Conservation (phyloP, 2,797 vertebrate genomes). For the Dendrocincla fuliginosa region DNA sequence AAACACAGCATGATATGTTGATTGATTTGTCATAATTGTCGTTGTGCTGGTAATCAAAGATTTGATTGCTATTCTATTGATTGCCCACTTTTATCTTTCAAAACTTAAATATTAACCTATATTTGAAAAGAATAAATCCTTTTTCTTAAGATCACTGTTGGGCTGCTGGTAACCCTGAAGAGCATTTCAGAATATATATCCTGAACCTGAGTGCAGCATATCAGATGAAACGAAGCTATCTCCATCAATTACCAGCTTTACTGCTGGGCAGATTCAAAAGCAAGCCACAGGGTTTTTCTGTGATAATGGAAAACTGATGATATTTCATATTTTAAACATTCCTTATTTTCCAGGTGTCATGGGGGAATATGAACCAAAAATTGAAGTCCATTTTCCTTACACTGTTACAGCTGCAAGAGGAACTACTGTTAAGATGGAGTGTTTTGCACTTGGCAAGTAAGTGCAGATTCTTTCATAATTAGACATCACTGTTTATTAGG, state of each 20-base stretch:
- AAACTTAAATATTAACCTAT: neutral
- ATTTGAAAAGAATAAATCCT: neutral
- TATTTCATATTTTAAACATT: slow-evolving; percentile 65
- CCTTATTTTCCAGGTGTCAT: slow-evolving; percentile 89
- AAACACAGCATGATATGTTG: neutral
- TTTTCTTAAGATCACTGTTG: neutral
- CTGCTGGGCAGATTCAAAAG: neutral
- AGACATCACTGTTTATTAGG: slow-evolving; percentile 64
- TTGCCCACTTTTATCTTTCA: neutral
- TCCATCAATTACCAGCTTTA: neutral
- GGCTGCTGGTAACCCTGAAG: neutral
- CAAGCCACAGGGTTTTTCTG: neutral
- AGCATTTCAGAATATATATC: neutral
- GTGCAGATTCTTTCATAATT: slow-evolving; percentile 76
- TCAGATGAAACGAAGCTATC: neutral
- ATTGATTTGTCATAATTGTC: neutral
- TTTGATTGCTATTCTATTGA: neutral
- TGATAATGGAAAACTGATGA: neutral
- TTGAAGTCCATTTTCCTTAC: slow-evolving; percentile 94
- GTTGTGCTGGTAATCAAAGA: neutral
- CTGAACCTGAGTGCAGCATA: neutral
- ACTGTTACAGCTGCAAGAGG: slow-evolving; percentile 90
- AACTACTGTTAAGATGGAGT: slow-evolving; percentile 92
- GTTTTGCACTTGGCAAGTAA: slow-evolving; percentile 98
- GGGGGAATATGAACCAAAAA: slow-evolving; percentile 99